phyloP scores from a whole-genome alignment of 2,113 vertebrate species.

The Istiophorus platypterus region DNA sequence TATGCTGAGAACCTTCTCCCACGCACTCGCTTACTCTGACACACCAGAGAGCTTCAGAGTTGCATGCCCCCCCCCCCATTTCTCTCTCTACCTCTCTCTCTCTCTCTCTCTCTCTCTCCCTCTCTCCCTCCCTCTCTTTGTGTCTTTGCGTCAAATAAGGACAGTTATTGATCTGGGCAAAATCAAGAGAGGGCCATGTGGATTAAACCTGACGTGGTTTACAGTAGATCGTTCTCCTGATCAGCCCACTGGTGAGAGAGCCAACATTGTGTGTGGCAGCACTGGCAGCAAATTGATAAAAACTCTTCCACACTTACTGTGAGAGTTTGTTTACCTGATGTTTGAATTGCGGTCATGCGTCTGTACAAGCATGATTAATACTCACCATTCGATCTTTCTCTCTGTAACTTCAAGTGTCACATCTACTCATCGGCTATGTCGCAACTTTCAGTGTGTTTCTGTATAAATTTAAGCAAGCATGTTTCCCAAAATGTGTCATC shows the following conservation, averaged over 20 bases:
- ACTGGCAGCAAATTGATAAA: not conserved
- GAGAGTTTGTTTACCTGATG: not conserved
- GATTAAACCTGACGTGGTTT: slow-evolving; percentile 20
- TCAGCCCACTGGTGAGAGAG: not conserved
- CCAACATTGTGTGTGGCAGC: not conserved
- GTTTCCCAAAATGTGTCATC: slow-evolving; percentile 1
- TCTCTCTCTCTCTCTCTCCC: not conserved
- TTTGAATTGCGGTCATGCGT: not conserved
- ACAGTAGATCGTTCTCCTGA: slow-evolving; percentile 1
- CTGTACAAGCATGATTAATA: not conserved
- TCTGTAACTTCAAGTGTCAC: slow-evolving; percentile 29
- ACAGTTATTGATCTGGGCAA: slow-evolving; percentile 49
- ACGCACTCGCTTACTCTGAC: slow-evolving; percentile 57
- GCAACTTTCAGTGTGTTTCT: not conserved
- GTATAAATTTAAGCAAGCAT: not conserved
- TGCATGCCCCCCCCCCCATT: not conserved
- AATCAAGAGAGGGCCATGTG: slow-evolving; percentile 11
- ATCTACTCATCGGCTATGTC: slow-evolving; percentile 24
- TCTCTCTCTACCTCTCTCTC: not conserved
- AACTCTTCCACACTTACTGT: not conserved
- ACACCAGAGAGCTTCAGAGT: slow-evolving; percentile 48
- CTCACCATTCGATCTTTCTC: not conserved
- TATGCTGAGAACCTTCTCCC: slow-evolving; percentile 52
- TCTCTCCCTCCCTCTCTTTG: not conserved
- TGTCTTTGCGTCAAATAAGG: slow-evolving; percentile 47